Conservation (phyloP, 2,797 vertebrate genomes). For the Gorsachius magnificus region DNA sequence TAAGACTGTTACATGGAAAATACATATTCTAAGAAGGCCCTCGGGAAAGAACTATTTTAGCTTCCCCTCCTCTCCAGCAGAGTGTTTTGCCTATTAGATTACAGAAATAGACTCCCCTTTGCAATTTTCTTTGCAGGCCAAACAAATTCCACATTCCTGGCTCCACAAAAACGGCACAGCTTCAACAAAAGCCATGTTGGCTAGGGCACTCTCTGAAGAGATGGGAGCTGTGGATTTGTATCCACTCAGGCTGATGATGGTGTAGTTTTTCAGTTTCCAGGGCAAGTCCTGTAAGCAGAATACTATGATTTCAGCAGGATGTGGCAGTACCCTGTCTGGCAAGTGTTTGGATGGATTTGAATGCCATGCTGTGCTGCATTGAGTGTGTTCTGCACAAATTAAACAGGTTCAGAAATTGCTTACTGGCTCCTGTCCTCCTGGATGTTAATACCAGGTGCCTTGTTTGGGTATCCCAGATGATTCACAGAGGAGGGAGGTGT, state of each 20-base stretch:
- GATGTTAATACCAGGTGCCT: neutral
- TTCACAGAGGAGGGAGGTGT: neutral
- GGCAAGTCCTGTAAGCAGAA: neutral
- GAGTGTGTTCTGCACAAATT: neutral
- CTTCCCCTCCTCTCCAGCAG: neutral
- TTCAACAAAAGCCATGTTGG: constrained; percentile 2
- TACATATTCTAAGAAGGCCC: neutral
- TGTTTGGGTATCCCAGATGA: neutral
- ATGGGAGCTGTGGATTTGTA: neutral
- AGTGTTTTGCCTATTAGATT: constrained; percentile 31
- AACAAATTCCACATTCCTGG: constrained; percentile 27
- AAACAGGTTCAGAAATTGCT: neutral
- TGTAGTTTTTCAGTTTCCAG: neutral
- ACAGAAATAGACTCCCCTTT: constrained; percentile 29
- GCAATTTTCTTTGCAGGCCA: constrained; percentile 8
- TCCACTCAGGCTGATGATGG: neutral
- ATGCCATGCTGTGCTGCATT: neutral
- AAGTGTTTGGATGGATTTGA: neutral
- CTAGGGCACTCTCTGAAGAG: neutral
- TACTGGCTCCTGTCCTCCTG: neutral
- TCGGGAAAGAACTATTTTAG: neutral
- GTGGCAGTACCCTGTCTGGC: neutral
- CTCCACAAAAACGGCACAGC: neutral
- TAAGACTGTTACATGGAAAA: constrained; percentile 19
- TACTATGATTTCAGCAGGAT: neutral